phyloP scores from a whole-genome alignment of 92 coral and sea anemone genomes.

The Actinostola sp. region DNA sequence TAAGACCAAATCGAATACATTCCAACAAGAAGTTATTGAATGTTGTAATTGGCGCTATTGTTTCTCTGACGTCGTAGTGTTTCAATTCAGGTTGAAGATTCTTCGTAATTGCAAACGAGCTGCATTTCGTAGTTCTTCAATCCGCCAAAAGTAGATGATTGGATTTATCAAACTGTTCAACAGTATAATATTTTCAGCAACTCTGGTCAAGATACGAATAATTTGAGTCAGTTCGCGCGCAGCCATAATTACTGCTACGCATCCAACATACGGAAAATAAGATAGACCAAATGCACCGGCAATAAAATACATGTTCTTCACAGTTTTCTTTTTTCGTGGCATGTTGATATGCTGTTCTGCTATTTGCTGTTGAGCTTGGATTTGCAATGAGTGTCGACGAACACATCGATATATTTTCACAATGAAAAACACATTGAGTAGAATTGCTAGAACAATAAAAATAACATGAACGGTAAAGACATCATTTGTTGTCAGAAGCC shows the following conservation, averaged over 20 bases:
- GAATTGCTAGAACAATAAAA: neutral
- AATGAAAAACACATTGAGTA: conserved; percentile 1
- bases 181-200: neutral
- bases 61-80: too few relatives aligned
- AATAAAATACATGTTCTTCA: neutral
- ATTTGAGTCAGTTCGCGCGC: too few relatives aligned
- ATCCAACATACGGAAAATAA: neutral
- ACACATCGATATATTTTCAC: neutral
- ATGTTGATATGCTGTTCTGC: conserved; percentile 2
- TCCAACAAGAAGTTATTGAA: too few relatives aligned
- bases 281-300: neutral
- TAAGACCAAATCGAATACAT: too few relatives aligned
- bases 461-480: neutral
- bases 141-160: conserved; percentile 24
- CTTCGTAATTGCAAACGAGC: neutral
- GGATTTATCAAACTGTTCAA: conserved; percentile 16
- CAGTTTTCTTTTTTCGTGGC: conserved; percentile 7
- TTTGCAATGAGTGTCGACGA: conserved; percentile 21
- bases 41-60: too few relatives aligned
- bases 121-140: conserved; percentile 12
- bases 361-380: conserved; percentile 12
- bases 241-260: too few relatives aligned
- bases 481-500: neutral
- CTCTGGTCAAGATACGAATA: neutral
- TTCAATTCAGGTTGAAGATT: too few relatives aligned